These are phyloP conservation scores for Ambastaia sidthimunki DNA, from an alignment of 2,797 vertebrate species.

Conservation along the genomic window DNA sequence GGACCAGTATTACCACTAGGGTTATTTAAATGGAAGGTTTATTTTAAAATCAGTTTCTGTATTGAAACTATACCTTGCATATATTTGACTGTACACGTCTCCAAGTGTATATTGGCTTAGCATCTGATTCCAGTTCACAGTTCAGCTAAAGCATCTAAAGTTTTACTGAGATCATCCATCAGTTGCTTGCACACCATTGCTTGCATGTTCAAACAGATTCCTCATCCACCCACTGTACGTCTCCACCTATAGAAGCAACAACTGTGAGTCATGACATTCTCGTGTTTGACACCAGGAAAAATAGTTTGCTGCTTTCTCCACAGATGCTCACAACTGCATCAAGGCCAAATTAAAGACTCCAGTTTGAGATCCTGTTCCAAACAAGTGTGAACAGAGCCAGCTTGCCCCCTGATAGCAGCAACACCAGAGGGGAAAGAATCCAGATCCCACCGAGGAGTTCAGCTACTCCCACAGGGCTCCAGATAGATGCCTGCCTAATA, in stretches of 20 bases:
- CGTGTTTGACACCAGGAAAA: constrained; percentile 40
- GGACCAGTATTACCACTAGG: no score
- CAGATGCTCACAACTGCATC: constrained; percentile 28
- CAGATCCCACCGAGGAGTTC: constrained; percentile 54
- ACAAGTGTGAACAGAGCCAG: constrained; percentile 42
- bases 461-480: constrained; percentile 52
- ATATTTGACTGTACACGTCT: neutral
- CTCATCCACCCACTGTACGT: constrained; percentile 7
- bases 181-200: constrained; percentile 19
- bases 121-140: constrained; percentile 18
- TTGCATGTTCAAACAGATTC: constrained; percentile 39
- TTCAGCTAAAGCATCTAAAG: constrained; percentile 27
- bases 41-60: no score
- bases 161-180: constrained; percentile 33
- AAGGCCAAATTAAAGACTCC: constrained; percentile 39
- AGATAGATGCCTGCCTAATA: constrained; percentile 62
- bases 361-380: constrained; percentile 35
- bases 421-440: constrained; percentile 49
- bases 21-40: no score
- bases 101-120: neutral
- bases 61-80: neutral
- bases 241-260: constrained; percentile 28
- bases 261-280: constrained; percentile 32
- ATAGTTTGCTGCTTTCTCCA: constrained; percentile 18
- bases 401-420: constrained; percentile 41